Conservation (phyloP, 2,888 invertebrate genomes). For the Graphium colonna region DNA sequence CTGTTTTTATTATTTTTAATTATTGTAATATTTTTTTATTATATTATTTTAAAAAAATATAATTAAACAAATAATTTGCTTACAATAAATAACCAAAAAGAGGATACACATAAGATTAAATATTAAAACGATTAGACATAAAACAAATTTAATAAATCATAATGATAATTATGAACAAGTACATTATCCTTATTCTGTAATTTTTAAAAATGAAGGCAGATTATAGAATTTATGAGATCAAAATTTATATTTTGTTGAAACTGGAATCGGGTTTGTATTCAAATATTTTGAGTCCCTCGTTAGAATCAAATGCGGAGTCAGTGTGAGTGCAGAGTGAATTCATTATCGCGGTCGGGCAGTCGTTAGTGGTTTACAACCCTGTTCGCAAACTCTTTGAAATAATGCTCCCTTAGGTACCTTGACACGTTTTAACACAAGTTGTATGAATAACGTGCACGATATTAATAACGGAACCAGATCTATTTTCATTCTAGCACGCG, state of each 20-base stretch:
- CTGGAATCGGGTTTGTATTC: conserved; percentile 37
- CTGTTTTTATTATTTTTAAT: no score
- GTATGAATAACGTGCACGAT: conserved; percentile 23
- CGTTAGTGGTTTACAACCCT: conserved; percentile 70
- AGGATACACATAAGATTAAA: no score
- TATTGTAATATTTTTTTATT: no score
- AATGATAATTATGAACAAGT: no score
- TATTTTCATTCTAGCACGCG: conserved; percentile 19
- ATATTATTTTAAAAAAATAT: no score
- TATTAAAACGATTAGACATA: no score
- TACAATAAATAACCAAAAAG: no score
- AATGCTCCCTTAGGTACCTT: conserved; percentile 59
- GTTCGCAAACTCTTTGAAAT: conserved; percentile 69
- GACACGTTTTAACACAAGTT: conserved; percentile 37
- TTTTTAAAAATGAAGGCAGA: conserved; percentile 28
- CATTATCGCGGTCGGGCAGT: conserved; percentile 69
- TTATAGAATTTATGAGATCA: conserved; percentile 14
- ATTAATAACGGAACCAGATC: conserved; percentile 21
- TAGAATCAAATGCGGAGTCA: conserved; percentile 48
- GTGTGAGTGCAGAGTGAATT: conserved; percentile 64
- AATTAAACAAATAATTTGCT: no score
- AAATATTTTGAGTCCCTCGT: conserved; percentile 48
- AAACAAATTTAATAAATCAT: no score
- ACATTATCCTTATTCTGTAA: not conserved
- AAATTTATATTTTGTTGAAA: conserved; percentile 33